Evolutionary conservation across 2,797 vertebrate genomes (phyloP).

Genomic region (Tiaroga cobitis): DNA sequence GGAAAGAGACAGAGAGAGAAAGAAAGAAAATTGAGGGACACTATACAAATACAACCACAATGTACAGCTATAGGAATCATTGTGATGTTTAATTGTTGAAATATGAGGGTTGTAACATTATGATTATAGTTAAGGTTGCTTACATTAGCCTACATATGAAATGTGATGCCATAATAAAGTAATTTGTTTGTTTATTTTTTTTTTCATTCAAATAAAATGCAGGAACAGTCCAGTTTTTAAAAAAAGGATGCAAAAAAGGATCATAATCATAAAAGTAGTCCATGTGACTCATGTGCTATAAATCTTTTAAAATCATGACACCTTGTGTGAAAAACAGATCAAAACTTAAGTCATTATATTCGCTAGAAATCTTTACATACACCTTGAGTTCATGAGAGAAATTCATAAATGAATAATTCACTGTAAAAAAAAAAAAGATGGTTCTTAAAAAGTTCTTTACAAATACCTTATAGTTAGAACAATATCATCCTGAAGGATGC

Average conservation of each 20-base stretch:
- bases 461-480: not conserved
- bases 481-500: not conserved
- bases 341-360: too few relatives aligned
- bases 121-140: conserved; percentile 3
- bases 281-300: not conserved
- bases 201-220: not conserved
- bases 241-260: not conserved
- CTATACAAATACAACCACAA: conserved; percentile 30
- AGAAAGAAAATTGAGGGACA: conserved; percentile 29
- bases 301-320: not conserved
- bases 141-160: not conserved
- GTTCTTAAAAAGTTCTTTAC: not conserved
- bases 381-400: not conserved
- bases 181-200: not conserved
- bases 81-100: conserved; percentile 15
- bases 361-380: not conserved
- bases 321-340: not conserved
- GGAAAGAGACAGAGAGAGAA: conserved; percentile 33
- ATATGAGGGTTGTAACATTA: not conserved
- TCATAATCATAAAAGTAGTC: not conserved
- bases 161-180: not conserved
- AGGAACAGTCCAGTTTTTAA: not conserved
- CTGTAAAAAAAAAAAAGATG: not conserved
- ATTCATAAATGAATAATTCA: not conserved
- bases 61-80: not conserved